Base-by-base conservation (phyloP, 2,113 vertebrate genomes). In the Aegotheles bennettii region DNA sequence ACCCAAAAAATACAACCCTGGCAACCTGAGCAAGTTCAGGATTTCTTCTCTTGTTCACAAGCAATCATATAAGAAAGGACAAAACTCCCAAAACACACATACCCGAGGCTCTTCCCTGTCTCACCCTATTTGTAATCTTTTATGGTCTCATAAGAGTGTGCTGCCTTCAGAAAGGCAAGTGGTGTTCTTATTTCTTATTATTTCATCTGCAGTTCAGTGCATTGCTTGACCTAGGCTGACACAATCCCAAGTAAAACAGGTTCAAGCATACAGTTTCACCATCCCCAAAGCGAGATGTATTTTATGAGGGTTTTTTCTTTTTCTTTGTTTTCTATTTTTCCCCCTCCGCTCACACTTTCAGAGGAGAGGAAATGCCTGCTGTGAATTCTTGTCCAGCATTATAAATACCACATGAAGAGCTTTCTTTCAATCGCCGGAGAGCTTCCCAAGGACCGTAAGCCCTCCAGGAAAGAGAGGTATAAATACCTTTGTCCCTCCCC, bases 301-400 rank as follows among this genome's bases (percentile, higher is more conserved):
- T 94, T 81, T 61, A 69, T 85, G 47, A 75, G 29, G 11, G 2
- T 4, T 63, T 73, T 65, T 71, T 21, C 25, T 36, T 35, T 45
- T 45, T 31, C 14, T 28, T 45, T 45, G 33, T 18, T 36, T 35
- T 45, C 42, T 31, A 12, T 28, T 45, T 45, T 33, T 18, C n/a
- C 42, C 12, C 42, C 24, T 82, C 69, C 4, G 2, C 83, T 94
- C 61, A 28, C 80, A 57, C 74, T 94, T n/a, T 94, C 69, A 87
- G 79, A 95, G 3, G 13, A 75, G 51, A 94, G 87, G 82, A 93
- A 96, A 94, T 8, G 42, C 92, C 47, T 64, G 71, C 87, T 51
- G 76, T 60, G 73, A 95, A 94, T 94, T 84, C 81, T 42, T 78
- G 63, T 60, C 92, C 82, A 92, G 69, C 42, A 77, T 77, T 81